Evolutionary conservation across 2,113 vertebrate species (phyloP).

Genomic region (Indicator indicator): DNA sequence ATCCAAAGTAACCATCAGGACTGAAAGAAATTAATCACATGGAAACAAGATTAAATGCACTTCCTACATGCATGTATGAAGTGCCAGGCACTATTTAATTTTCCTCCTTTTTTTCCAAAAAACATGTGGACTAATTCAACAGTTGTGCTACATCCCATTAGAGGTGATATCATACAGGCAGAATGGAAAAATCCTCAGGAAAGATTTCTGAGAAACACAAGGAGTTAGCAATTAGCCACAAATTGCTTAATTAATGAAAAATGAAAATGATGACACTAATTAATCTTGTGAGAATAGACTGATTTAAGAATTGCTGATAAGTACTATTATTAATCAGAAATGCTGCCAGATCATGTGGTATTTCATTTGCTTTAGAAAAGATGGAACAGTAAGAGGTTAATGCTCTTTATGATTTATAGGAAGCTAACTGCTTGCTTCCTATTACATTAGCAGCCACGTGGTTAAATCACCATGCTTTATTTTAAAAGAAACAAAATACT

Average conservation of each 20-base stretch:
- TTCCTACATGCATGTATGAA: neutral
- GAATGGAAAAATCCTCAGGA: neutral
- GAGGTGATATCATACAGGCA: neutral
- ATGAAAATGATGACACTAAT: neutral
- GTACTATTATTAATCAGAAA: neutral
- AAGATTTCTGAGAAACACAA: neutral
- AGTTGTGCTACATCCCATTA: neutral
- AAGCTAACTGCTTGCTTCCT: slow-evolving; percentile 6
- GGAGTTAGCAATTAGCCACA: neutral
- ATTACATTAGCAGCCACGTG: neutral
- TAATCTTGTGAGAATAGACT: neutral
- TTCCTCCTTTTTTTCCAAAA: neutral
- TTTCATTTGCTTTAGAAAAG: neutral
- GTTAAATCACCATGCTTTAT: neutral
- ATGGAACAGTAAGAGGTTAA: neutral
- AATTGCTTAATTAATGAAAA: slow-evolving; percentile 13
- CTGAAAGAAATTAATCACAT: neutral
- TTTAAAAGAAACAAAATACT: neutral
- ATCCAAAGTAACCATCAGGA: neutral
- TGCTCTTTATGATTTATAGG: neutral
- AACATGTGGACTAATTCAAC: neutral
- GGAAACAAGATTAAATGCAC: neutral
- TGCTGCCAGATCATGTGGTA: neutral
- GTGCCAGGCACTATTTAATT: neutral
- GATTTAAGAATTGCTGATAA: neutral